A percentile compares a stretch with the other conserved stretches of the same genome.
phyloP scores from a whole-genome alignment of 2,888 invertebrate species.

The Geophilus truncorum region DNA sequence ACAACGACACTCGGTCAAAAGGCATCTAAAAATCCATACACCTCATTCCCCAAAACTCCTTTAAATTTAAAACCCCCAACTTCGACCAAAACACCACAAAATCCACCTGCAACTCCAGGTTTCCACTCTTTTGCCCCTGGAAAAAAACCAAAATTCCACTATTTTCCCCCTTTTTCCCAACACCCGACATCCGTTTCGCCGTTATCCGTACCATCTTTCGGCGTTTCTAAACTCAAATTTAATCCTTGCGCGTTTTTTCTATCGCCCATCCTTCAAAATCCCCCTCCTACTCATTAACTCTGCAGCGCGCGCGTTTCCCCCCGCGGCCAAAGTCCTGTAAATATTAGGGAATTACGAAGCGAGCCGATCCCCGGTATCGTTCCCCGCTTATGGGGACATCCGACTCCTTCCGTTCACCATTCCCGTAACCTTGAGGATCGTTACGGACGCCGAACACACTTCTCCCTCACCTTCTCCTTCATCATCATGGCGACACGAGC shows the following conservation, averaged over 20 bases:
- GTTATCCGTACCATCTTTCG: background rate
- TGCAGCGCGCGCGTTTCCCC: background rate
- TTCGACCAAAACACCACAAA: background rate
- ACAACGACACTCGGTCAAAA: background rate
- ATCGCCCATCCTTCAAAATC: background rate
- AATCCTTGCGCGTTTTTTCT: background rate
- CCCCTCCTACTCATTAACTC: background rate
- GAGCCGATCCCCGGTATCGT: background rate
- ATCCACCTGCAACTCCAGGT: background rate
- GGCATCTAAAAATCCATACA: background rate
- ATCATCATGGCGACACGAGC: background rate
- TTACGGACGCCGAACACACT: background rate
- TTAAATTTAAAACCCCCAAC: background rate
- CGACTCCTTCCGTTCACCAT: background rate
- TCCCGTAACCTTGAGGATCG: background rate
- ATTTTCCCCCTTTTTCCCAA: background rate
- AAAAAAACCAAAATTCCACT: no score
- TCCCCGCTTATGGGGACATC: background rate
- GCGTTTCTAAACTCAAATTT: background rate
- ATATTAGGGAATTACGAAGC: background rate
- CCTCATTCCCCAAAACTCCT: background rate
- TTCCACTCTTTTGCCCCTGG: background rate
- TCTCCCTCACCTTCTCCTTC: background rate
- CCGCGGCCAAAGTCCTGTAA: background rate
- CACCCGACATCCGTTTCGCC: background rate